phyloP scores from a whole-genome alignment of 2,797 vertebrate genomes.

The Coreius guichenoti region DNA sequence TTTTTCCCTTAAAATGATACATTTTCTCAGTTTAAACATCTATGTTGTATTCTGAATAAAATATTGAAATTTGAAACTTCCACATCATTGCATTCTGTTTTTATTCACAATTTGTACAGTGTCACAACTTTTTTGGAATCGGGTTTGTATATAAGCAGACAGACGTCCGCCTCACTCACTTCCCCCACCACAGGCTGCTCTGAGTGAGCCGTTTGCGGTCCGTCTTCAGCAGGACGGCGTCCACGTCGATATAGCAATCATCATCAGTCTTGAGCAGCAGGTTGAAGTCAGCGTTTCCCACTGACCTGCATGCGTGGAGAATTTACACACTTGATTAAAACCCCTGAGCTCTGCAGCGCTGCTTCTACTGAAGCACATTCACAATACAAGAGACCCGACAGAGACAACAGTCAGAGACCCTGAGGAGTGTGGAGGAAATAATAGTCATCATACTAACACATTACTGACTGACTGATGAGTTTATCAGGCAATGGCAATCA shows the following conservation, averaged over 20 bases:
- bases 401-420: neutral
- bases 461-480: neutral
- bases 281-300: slow-evolving; percentile 86
- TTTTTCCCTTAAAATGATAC: too few relatives aligned
- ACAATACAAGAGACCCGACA: neutral
- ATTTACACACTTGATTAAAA: slow-evolving; percentile 66
- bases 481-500: too few relatives aligned
- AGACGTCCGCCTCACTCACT: slow-evolving; percentile 81
- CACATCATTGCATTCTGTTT: too few relatives aligned
- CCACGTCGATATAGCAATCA: slow-evolving; percentile 94
- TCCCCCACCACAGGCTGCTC: slow-evolving; percentile 96
- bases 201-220: slow-evolving; percentile 82
- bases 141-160: too few relatives aligned
- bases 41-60: too few relatives aligned
- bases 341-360: slow-evolving; percentile 4
- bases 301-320: slow-evolving; percentile 79
- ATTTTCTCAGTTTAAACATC: too few relatives aligned
- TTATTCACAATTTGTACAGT: too few relatives aligned
- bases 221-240: slow-evolving; percentile 89
- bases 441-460: neutral
- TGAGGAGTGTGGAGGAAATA: neutral
- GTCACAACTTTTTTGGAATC: too few relatives aligned
- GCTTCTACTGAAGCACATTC: slow-evolving; percentile 22
- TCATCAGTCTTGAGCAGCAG: slow-evolving; percentile 96
- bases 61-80: too few relatives aligned